A percentile compares a stretch with the other conserved stretches of the same genome.
These are phyloP conservation scores for Hypanus sabinus DNA, from an alignment of 2,113 vertebrate species.

Conservation along the genomic window DNA sequence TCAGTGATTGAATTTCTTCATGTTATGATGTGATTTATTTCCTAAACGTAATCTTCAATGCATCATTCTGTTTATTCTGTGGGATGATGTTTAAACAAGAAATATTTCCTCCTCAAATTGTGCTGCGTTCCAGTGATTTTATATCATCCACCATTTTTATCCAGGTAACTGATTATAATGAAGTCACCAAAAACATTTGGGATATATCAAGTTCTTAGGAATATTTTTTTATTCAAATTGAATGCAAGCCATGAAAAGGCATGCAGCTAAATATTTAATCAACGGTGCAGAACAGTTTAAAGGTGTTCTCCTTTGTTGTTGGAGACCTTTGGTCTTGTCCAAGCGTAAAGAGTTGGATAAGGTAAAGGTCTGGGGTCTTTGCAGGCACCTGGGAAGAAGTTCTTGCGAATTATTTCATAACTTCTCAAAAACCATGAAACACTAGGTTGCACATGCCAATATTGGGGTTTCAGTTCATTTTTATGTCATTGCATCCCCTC, in stretches of 20 bases:
- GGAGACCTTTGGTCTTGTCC: not conserved
- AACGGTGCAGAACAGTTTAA: not conserved
- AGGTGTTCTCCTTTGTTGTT: not conserved
- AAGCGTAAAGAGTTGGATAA: not conserved
- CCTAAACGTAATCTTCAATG: not conserved
- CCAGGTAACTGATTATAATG: not conserved
- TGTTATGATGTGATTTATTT: not conserved
- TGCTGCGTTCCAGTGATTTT: not conserved
- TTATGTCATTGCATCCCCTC: not conserved
- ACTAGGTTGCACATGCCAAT: not conserved
- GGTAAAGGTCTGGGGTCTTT: not conserved
- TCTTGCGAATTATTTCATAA: not conserved
- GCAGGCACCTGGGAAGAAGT: not conserved
- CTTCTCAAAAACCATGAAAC: not conserved
- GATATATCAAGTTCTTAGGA: not conserved
- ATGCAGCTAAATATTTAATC: not conserved
- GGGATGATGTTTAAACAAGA: no score
- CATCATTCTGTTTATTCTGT: not conserved
- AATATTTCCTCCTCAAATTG: not conserved
- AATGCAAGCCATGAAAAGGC: not conserved
- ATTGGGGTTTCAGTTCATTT: not conserved
- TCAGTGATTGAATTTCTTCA: not conserved
- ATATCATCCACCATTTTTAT: not conserved
- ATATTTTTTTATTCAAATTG: not conserved
- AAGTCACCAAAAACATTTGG: not conserved